phyloP scores from a whole-genome alignment of 2,888 invertebrate species.

The Acrocyrtus sp. region DNA sequence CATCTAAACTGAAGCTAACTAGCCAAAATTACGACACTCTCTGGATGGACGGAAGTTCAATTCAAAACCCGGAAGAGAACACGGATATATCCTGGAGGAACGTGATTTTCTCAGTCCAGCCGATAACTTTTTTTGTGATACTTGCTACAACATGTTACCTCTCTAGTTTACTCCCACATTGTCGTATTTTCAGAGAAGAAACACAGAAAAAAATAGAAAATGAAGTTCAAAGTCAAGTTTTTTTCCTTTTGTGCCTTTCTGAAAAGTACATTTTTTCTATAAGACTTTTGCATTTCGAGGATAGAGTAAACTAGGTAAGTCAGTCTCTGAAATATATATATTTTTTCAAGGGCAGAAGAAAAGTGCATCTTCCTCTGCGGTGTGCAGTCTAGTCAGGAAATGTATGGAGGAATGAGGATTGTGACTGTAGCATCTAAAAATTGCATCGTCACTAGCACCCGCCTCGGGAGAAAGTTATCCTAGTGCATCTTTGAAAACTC shows the following conservation, averaged over 20 bases:
- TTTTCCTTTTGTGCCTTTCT: conserved; percentile 2
- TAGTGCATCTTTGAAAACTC: conserved; percentile 27
- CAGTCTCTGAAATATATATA: too few relatives aligned
- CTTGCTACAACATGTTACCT: conserved; percentile 38
- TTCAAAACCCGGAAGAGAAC: conserved; percentile 43
- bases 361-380: conserved; percentile 24
- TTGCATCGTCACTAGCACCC: conserved; percentile 9
- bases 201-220: conserved; percentile 16
- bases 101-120: conserved; percentile 27
- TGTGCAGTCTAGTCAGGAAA: conserved; percentile 28
- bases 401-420: too few relatives aligned
- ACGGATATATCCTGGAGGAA: conserved; percentile 34
- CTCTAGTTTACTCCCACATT: conserved; percentile 6
- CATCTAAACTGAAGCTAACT: neutral
- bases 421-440: too few relatives aligned
- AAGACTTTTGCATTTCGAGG: too few relatives aligned
- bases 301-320: too few relatives aligned
- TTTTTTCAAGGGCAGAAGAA: conserved; percentile 33
- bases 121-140: conserved; percentile 1
- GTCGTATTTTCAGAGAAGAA: neutral
- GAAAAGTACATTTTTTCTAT: too few relatives aligned
- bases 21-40: neutral
- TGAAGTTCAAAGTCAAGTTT: conserved; percentile 54
- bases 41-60: conserved; percentile 13
- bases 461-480: conserved; percentile 50